A percentile compares a stretch with the other conserved stretches of the same genome.
These are phyloP conservation scores for Hypsibius dujardini DNA, from an alignment of 1,140 invertebrate species.

Conservation along the genomic window DNA sequence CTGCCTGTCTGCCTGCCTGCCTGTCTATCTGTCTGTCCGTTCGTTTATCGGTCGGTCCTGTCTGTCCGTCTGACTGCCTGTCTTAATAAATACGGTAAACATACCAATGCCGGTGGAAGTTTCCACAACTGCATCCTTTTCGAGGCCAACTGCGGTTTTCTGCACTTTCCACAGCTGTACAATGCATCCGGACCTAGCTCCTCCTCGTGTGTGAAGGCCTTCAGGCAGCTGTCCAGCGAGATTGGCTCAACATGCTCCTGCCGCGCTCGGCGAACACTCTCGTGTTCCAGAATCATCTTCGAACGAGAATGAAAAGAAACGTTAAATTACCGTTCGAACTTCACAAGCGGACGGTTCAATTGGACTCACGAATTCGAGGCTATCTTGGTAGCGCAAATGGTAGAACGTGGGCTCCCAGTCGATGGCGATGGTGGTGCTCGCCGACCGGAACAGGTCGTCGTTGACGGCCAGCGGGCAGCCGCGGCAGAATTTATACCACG, in stretches of 20 bases:
- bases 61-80: neutral
- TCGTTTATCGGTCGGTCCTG: too few species aligned
- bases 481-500: constrained; percentile 45
- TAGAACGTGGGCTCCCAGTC: constrained; percentile 78
- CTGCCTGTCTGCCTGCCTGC: too few species aligned
- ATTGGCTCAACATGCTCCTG: constrained; percentile 55
- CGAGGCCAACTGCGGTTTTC: constrained; percentile 56
- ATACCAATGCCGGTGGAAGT: constrained; percentile 60
- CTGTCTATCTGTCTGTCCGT: too few species aligned
- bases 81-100: neutral
- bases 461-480: constrained; percentile 59
- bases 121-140: constrained; percentile 78
- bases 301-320: constrained; percentile 18
- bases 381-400: constrained; percentile 65
- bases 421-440: constrained; percentile 44
- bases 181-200: constrained; percentile 53
- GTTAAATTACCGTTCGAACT: neutral
- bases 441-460: constrained; percentile 36
- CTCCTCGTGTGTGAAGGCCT: constrained; percentile 67
- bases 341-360: neutral
- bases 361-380: constrained; percentile 48
- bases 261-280: constrained; percentile 47
- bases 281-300: constrained; percentile 50
- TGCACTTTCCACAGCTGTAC: constrained; percentile 64
- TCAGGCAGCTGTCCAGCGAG: constrained; percentile 54